phyloP scores from a whole-genome alignment of 2,888 invertebrate genomes.

The Crepidodera aurea region DNA sequence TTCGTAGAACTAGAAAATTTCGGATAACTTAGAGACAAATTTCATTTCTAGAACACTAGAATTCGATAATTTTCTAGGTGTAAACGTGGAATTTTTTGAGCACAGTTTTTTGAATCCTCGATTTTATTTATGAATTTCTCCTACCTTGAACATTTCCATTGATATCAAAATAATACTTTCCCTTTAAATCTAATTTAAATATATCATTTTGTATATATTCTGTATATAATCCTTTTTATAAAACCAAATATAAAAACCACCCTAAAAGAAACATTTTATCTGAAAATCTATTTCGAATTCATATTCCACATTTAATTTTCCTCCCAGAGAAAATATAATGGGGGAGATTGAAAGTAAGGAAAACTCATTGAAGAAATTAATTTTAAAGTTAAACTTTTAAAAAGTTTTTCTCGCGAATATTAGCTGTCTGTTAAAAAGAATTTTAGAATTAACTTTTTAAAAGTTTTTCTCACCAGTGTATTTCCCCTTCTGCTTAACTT shows the following conservation, averaged over 20 bases:
- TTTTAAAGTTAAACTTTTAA: conserved; percentile 39
- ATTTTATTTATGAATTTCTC: too few relatives aligned
- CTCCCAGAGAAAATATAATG: not conserved
- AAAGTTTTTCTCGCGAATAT: conserved; percentile 49
- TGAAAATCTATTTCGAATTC: not conserved
- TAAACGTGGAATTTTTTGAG: too few relatives aligned
- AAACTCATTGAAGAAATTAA: conserved; percentile 42
- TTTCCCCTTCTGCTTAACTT: not conserved
- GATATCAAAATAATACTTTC: too few relatives aligned
- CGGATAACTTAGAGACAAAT: too few relatives aligned
- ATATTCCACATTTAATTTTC: conserved; percentile 28
- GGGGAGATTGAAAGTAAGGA: conserved; percentile 2
- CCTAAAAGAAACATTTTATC: not conserved
- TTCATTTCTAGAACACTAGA: too few relatives aligned
- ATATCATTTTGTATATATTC: too few relatives aligned
- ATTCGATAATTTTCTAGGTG: too few relatives aligned
- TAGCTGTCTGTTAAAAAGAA: conserved; percentile 52
- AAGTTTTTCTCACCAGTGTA: conserved; percentile 12
- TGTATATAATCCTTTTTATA: too few relatives aligned
- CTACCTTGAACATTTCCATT: too few relatives aligned
- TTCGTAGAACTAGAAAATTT: too few relatives aligned
- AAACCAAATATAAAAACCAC: not conserved
- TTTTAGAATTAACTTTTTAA: conserved; percentile 44
- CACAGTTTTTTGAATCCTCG: too few relatives aligned
- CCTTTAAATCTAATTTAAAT: too few relatives aligned